Conservation (phyloP, 2,113 vertebrate genomes). For the Microcebus griseorufus region DNA sequence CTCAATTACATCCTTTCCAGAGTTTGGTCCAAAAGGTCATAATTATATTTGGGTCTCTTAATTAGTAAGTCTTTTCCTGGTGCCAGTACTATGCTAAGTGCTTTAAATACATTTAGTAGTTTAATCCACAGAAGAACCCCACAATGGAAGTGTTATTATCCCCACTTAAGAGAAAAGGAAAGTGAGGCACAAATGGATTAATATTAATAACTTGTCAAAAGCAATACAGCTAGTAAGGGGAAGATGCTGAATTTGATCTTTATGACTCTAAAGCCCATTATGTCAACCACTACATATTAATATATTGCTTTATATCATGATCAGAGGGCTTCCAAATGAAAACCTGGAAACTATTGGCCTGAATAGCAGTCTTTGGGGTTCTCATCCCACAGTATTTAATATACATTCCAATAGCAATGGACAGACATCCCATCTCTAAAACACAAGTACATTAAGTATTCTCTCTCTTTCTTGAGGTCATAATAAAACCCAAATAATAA, state of each 20-base stretch:
- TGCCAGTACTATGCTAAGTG: background rate
- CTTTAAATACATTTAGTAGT: background rate
- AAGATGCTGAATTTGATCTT: background rate
- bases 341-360: background rate
- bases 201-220: background rate
- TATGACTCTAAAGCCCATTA: background rate
- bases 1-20: background rate
- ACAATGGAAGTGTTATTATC: background rate
- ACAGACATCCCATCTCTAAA: background rate
- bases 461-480: background rate
- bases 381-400: background rate
- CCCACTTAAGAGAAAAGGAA: slow-evolving; percentile 27
- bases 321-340: background rate
- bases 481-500: background rate
- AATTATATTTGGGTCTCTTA: background rate
- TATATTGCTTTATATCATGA: background rate
- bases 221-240: background rate
- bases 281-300: background rate
- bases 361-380: background rate
- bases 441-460: background rate
- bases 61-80: background rate
- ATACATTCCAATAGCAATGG: background rate
- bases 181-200: background rate
- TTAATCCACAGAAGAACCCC: background rate
- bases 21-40: background rate